Conservation (phyloP, 2,888 invertebrate species). For the Apantesis nais region DNA sequence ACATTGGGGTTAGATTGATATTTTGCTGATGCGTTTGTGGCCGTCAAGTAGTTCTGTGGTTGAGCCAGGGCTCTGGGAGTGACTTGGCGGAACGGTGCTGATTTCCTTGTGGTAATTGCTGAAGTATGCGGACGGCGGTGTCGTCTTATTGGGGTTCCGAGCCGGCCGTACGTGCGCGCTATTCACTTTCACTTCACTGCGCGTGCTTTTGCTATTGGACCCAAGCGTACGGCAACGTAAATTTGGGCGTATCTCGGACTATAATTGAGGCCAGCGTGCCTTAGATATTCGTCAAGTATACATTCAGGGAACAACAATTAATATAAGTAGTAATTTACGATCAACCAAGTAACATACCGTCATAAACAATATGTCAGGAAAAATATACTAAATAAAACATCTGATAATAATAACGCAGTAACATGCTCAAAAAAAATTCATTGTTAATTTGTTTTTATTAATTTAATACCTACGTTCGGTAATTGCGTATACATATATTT, state of each 20-base stretch:
- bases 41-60: slow-evolving; percentile 23
- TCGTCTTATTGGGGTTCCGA: slow-evolving; percentile 83
- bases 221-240: slow-evolving; percentile 55
- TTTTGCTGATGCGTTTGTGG: slow-evolving; percentile 3
- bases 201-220: slow-evolving; percentile 72
- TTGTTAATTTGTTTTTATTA: not conserved
- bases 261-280: slow-evolving; percentile 54
- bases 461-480: not conserved
- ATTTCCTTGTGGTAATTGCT: slow-evolving; percentile 84
- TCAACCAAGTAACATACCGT: slow-evolving; percentile 22
- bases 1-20: slow-evolving; percentile 25
- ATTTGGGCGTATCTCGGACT: slow-evolving; percentile 59
- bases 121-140: slow-evolving; percentile 83
- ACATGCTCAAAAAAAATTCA: not conserved
- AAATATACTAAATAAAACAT: too few species aligned
- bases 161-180: slow-evolving; percentile 78
- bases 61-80: slow-evolving; percentile 57
- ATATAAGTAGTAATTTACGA: not conserved
- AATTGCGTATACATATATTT: not conserved
- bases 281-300: slow-evolving; percentile 26
- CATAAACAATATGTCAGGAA: slow-evolving; percentile 23
- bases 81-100: slow-evolving; percentile 69
- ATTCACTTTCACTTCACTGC: slow-evolving; percentile 83
- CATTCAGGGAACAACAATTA: not conserved
- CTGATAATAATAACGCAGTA: not conserved